Evolutionary conservation across 1,140 invertebrate genomes (phyloP), one percentile per base, ranked within the genome.

Genomic region (Caenorhabditis brenneri): DNA sequence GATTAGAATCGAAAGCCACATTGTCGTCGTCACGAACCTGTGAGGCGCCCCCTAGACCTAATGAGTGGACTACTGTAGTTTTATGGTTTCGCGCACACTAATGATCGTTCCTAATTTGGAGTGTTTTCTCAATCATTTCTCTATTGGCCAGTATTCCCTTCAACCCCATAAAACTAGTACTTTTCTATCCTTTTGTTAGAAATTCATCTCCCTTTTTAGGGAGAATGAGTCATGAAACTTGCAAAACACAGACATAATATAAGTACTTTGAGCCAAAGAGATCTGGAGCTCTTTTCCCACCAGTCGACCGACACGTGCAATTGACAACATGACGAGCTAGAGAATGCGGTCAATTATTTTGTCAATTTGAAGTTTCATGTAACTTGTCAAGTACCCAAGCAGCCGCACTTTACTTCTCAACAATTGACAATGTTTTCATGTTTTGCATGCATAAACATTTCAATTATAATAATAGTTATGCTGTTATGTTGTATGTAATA

Each of bases 341-440:
- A 74, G 65, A 74, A 74, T 74, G 65, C n/a, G 65, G 65, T 42
- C 65, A 74, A 74, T 74, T 74, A 74, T 74, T 74, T 74, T 74
- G 65, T 74, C 65, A 74, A 74, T 42, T 74, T 46, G 65, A 74
- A 74, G 65, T 74, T 74, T 74, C 36, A 74, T 74, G 65, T 74
- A 74, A 74, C 65, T 74, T 74, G 65, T 74, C 65, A 74, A 74
- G 65, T 74, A 36, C 19, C 65, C 65, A 39, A 65, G 24, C 58
- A 19, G 65, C 16, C 65, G 22, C 65, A 42, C 65, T 42, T 74
- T 39, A 74, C 36, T n/a, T 27, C 10, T 39, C 22, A 42, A 65
- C 58, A 65, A 65, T 65, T 74, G 65, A 36, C 29, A 36, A 39
- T 39, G 58, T 36, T 42, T 24, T 27, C 16, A 19, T 33, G 1